Base-by-base conservation (phyloP, 2,888 invertebrate species). In the Drosophila meridiana region DNA sequence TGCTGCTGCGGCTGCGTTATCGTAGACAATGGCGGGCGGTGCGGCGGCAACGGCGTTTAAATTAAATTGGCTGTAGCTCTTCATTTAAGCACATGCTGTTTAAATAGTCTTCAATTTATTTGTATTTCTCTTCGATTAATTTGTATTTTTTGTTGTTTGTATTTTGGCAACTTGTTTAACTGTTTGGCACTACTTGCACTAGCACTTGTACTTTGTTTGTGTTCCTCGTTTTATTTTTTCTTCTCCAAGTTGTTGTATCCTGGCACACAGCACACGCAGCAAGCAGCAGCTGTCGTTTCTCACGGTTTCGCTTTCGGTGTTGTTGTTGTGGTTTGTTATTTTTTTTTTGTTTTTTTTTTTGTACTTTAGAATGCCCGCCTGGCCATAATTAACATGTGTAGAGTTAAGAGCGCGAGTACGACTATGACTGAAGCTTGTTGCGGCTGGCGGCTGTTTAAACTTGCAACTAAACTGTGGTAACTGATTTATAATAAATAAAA, bases 261-360 rank as follows among this genome's bases (percentile, higher is more conserved):
- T 68, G 68, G 70, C 68, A 57, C 70, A 70, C 69, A 73, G 73
- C 72, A 81, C 82, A 70, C 76, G 64, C 78, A 83, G 61, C 85
- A 90, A 83, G 61, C 85, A 90, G 91, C 87, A 87, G 90, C 87
- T 88, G 87, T 79, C 87, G 89, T 76, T 90, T 90, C 88, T 88
- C 87, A 88, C 90, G 90, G 89, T 81, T 88, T 82, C 82, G 67
- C 69, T 78, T 75, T 73, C 72, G 78, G 67, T 89, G 81, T 86
- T 78, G 82, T 78, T 76, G 73, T 72, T 67, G 50, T 36, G 52
- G 52, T 52, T 73, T 76, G 59, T 57, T 62, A 65, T 76, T 75
- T 66, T 55, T 55, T 66, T 45, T 52, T 20, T 43, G 8, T 38
- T 38, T 47, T 50, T 30, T 47, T 48, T 32, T 53, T 55, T 55